phyloP scores from a whole-genome alignment of 1,140 invertebrate species.

The Meloidogyne chitwoodi region DNA sequence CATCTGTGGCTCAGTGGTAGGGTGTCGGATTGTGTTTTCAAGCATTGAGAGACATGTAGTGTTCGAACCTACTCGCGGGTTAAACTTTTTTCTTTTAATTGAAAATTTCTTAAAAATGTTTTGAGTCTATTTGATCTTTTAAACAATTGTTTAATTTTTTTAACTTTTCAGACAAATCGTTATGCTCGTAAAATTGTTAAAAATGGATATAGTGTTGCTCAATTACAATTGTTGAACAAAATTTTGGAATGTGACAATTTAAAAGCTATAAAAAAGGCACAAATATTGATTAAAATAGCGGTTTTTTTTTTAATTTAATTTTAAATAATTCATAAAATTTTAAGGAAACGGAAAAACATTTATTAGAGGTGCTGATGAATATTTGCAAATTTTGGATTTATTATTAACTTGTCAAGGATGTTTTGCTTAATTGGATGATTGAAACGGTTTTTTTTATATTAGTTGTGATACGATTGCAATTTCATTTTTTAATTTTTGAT shows the following conservation, averaged over 20 bases:
- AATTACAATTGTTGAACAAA: slow-evolving; percentile 76
- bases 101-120: too few relatives aligned
- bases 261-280: slow-evolving; percentile 61
- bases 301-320: slow-evolving; percentile 70
- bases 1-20: too few relatives aligned
- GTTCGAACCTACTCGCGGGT: too few relatives aligned
- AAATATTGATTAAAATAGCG: slow-evolving; percentile 59
- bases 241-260: slow-evolving; percentile 71
- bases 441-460: neutral
- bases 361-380: slow-evolving; percentile 89
- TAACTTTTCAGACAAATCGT: neutral
- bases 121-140: too few relatives aligned
- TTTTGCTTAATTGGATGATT: slow-evolving; percentile 29
- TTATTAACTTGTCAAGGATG: slow-evolving; percentile 30
- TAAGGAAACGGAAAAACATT: slow-evolving; percentile 72
- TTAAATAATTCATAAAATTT: slow-evolving; percentile 66
- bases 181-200: neutral
- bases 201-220: slow-evolving; percentile 76
- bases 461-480: too few relatives aligned
- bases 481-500: neutral
- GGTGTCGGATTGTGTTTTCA: too few relatives aligned
- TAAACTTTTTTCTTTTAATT: too few relatives aligned
- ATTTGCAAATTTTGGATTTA: slow-evolving; percentile 82
- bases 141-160: neutral
- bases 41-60: too few relatives aligned